phyloP scores from a whole-genome alignment of 2,888 invertebrate species.

The Ligdia adustata region DNA sequence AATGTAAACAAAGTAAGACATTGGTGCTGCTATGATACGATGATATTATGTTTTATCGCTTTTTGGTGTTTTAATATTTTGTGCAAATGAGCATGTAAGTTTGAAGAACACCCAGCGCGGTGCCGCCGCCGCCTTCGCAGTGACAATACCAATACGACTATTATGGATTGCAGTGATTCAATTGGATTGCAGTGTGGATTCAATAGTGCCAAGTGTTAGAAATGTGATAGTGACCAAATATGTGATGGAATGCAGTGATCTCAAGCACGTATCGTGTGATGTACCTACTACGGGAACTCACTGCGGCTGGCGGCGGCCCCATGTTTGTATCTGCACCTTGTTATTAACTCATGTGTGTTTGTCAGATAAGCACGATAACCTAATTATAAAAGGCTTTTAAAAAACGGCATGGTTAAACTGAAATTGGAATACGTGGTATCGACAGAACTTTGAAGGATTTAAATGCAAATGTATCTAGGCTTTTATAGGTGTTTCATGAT shows the following conservation, averaged over 20 bases:
- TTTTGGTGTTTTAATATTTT: constrained; percentile 35
- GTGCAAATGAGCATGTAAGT: constrained; percentile 42
- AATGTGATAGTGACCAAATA: constrained; percentile 65
- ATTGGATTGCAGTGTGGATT: constrained; percentile 81
- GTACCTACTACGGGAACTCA: constrained; percentile 20
- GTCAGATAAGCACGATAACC: constrained; percentile 30
- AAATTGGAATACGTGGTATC: not conserved
- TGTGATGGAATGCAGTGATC: constrained; percentile 66
- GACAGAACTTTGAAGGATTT: too few species aligned
- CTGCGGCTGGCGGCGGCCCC: constrained; percentile 78
- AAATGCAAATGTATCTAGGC: too few species aligned
- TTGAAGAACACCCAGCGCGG: constrained; percentile 30
- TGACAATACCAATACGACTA: constrained; percentile 39
- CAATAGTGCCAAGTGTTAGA: constrained; percentile 67
- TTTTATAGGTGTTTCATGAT: too few species aligned
- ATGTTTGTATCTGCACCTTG: constrained; percentile 64
- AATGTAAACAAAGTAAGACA: too few species aligned
- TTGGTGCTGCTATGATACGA: constrained; percentile 28
- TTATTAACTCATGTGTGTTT: constrained; percentile 63
- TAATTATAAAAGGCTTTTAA: not conserved
- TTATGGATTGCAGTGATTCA: constrained; percentile 79
- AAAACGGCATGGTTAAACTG: not conserved
- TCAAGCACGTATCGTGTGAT: constrained; percentile 6
- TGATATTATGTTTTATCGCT: constrained; percentile 31
- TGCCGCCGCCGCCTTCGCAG: constrained; percentile 75